Evolutionary conservation across 2,888 invertebrate species (phyloP).

Genomic region (Ophonus ardosiacus): DNA sequence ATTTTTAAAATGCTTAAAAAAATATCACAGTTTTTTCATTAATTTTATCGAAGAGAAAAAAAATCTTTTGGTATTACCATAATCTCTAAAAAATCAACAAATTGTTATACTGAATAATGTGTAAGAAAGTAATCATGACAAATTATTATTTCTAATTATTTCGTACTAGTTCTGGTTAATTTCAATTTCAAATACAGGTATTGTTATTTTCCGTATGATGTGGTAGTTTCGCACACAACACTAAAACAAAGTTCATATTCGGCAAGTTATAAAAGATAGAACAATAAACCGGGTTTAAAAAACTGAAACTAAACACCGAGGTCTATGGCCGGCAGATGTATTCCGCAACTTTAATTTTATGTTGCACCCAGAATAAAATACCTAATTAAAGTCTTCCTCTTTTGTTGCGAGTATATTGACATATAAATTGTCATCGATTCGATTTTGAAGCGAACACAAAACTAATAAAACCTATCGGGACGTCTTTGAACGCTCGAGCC

Average conservation of each 20-base stretch:
- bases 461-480: slow-evolving; percentile 25
- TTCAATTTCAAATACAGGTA: too few species aligned
- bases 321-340: slow-evolving; percentile 11
- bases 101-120: too few species aligned
- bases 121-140: too few species aligned
- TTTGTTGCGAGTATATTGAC: slow-evolving; percentile 12
- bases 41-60: too few species aligned
- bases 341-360: slow-evolving; percentile 31
- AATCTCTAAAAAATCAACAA: too few species aligned
- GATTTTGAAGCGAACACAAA: slow-evolving; percentile 7
- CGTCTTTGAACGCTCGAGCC: slow-evolving; percentile 55
- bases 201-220: too few species aligned
- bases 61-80: too few species aligned
- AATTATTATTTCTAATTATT: too few species aligned
- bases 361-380: slow-evolving; percentile 21
- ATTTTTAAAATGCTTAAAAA: too few species aligned
- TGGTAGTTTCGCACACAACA: not conserved
- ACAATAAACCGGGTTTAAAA: slow-evolving; percentile 25
- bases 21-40: too few species aligned
- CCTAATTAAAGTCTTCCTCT: slow-evolving; percentile 5
- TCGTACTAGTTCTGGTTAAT: too few species aligned
- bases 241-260: slow-evolving; percentile 5
- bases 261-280: slow-evolving; percentile 9
- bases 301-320: slow-evolving; percentile 16
- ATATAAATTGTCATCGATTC: slow-evolving; percentile 37